Evolutionary conservation across 2,113 vertebrate genomes (phyloP).

Genomic region (Pomatorhinus ruficollis): DNA sequence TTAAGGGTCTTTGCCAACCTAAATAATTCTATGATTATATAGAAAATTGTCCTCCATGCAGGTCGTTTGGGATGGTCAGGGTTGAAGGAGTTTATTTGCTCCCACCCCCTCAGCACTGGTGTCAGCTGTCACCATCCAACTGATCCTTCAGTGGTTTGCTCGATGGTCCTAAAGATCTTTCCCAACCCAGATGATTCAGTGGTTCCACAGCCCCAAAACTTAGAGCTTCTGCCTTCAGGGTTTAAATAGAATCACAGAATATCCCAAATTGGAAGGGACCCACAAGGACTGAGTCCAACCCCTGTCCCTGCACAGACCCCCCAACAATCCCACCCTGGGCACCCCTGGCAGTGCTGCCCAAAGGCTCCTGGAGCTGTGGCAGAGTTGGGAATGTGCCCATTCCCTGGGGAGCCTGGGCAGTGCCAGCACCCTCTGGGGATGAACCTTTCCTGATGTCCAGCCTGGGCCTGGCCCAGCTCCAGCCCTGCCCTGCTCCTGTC

Average conservation of each 20-base stretch:
- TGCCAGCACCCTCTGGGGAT: background rate
- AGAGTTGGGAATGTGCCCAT: background rate
- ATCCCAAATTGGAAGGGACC: background rate
- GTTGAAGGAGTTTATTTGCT: background rate
- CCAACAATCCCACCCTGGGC: background rate
- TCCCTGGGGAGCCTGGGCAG: background rate
- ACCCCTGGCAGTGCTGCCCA: background rate
- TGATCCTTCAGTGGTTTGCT: background rate
- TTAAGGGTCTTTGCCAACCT: background rate
- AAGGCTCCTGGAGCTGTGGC: background rate
- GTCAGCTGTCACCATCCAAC: fast-evolving
- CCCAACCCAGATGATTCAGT: fast-evolving
- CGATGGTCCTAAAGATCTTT: fast-evolving
- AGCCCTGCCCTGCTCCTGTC: fast-evolving
- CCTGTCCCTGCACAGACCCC: fast-evolving
- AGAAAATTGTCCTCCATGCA: background rate
- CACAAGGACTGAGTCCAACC: fast-evolving
- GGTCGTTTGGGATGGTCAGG: background rate
- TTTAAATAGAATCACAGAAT: background rate
- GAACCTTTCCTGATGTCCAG: background rate
- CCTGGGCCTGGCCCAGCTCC: background rate
- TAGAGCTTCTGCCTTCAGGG: background rate
- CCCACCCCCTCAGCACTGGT: fast-evolving
- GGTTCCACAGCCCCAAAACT: background rate
- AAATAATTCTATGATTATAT: fast-evolving